Base-by-base conservation (phyloP, 2,797 vertebrate species). In the Scomberomorus guttatus region DNA sequence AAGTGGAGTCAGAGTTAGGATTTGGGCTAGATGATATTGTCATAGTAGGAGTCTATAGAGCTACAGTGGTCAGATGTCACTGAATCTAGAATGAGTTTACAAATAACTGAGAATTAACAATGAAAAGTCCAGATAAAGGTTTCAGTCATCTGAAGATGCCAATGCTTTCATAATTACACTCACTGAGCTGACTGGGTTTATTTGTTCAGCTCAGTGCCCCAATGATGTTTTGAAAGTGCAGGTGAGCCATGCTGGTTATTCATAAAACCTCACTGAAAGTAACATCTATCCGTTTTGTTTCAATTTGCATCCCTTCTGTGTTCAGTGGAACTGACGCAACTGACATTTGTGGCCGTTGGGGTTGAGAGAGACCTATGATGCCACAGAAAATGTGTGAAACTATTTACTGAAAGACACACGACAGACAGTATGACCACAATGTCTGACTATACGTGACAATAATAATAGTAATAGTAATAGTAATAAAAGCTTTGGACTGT, bases 351-450 rank as follows among this genome's bases (percentile, higher is more conserved):
- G 81, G 78, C 59, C 7, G 9, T 63, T 74, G 57, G 15, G 59
- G 72, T 51, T 72, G 74, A 87, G 46, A 86, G 56, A 69, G 32
- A 80, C 73, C 57, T 79, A 24, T 72, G 63, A 85, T 24, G 6
- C 58, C 61, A 63, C 75, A 70, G 34, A 64, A 48, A 74, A 68
- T 0, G 2, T 11, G 12, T 58, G 42, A 29, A 18, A 46, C 12
- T 14, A 3, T 46, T 60, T 9, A 56, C 1, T 27, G 1, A 55
- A 20, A 37, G 6, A 27, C n/a, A 72, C n/a, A n/a, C 10, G 11
- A 34, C 2, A 44, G 11, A 10, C 9, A 37, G 32, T 55, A 34
- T 50, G 6, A 63, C 24, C 6, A 50, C 29, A 5, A 17, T 29
- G 29, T 20, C 2, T 29, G n/a, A 39, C 63, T 17, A 54, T 22